Base-by-base conservation (phyloP, 2,888 invertebrate species). In the Nomada ruficornis region DNA sequence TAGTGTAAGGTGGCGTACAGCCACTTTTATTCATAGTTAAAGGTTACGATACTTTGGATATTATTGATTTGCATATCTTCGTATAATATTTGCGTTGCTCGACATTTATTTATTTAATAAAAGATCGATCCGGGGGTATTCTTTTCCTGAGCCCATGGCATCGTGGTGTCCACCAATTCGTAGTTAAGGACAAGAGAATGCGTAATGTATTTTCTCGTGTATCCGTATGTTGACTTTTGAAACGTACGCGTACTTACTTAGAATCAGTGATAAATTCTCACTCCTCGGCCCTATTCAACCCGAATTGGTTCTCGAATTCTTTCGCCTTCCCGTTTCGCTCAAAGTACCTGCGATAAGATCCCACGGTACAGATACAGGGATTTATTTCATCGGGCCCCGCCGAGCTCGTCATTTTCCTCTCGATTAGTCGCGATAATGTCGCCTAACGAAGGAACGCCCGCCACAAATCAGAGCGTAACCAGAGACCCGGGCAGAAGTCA, bases 351-450 rank as follows among this genome's bases (percentile, higher is more conserved):
- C 52, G 71, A 80, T 80, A 65, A 71, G 71, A 78, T 80, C 47
- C 2, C 29, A 5, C n/a, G 11, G n/a, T 15, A 44, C 59, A 26
- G 50, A 63, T n/a, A 63, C 18, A 4, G n/a, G 50, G 54, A 63
- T 54, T 67, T 57, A 77, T 57, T 55, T 59, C 5, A 20, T 36
- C 50, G 52, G 20, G 26, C 42, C n/a, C n/a, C 36, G 23, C 57
- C 26, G n/a, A 59, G n/a, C 82, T 74, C 62, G 78, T 82, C 78
- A 78, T 75, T 74, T 78, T 57, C 82, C 70, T 74, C 65, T 67
- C 82, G 78, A 82, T 82, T 78, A 82, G 44, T 26, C 71, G 67
- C 71, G 83, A 79, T 79, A 83, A 76, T 68, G 83, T 76, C 68
- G 55, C 59, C 67, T 68, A 80, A 82, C 82, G 76, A 76, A 76